Percentiles rank a stretch among this genome's conserved stretches.
phyloP scores from a whole-genome alignment of 1,140 invertebrate species.

The Conus ventricosus region DNA sequence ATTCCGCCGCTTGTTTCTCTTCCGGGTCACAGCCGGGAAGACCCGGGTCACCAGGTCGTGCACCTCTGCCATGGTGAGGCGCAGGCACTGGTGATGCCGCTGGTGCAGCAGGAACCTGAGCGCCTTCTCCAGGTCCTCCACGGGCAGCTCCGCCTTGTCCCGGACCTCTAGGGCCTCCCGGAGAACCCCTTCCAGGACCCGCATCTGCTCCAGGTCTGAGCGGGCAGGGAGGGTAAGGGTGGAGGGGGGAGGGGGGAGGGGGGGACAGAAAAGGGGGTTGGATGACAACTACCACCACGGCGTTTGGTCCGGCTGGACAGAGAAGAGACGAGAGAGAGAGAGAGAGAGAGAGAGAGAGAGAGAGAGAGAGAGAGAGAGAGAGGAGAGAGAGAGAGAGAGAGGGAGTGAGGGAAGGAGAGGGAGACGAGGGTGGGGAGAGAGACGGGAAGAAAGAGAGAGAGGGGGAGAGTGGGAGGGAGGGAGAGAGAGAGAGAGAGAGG shows the following conservation, averaged over 20 bases:
- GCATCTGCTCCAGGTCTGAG: not conserved
- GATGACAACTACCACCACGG: too few species aligned
- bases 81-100: not conserved
- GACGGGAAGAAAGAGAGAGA: too few species aligned
- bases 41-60: not conserved
- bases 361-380: not conserved
- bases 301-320: too few species aligned
- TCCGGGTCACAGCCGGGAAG: not conserved
- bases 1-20: conserved; percentile 21
- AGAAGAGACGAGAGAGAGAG: too few species aligned
- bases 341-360: not conserved
- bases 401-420: not conserved
- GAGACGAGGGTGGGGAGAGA: too few species aligned
- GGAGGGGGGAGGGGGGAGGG: not conserved
- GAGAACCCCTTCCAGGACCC: conserved; percentile 9
- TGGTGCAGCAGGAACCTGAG: not conserved
- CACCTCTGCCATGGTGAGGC: not conserved
- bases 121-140: not conserved
- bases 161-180: not conserved
- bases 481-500: too few species aligned
- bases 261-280: not conserved
- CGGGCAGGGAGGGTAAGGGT: not conserved
- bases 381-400: not conserved
- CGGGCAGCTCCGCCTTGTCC: conserved; percentile 1
- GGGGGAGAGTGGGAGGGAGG: too few species aligned